Base-by-base conservation (phyloP, 2,113 vertebrate genomes). In the Psittacula cyanocephala region DNA sequence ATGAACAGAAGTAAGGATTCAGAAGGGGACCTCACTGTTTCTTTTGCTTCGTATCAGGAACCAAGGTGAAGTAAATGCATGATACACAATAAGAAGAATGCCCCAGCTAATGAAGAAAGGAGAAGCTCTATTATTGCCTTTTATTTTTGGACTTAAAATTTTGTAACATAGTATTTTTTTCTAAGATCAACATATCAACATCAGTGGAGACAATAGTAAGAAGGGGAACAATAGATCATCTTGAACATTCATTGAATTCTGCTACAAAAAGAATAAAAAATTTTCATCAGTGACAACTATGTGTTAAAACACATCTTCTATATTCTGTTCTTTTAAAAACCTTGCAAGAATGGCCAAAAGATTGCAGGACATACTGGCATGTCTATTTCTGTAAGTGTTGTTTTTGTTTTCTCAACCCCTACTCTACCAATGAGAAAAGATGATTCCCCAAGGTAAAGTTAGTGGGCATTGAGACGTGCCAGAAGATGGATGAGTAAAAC, bases 401-500 rank as follows among this genome's bases (percentile, higher is more conserved):
- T 65, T 95, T 95, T 86, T 95, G 46, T 83, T 95, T 93, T 88
- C 82, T 82, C 77, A 67, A 11, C 13, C 37, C 52, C 52, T 62
- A 0, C 31, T 90, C 94, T 76, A 92, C 55, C 83, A 86, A 2
- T 81, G 77, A 46, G 44, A 96, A 95, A 68, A 0, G 13, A 53
- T 22, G 22, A 93, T 83, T 96, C 49, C 91, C 90, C 72, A 93
- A 37, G 62, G 95, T 80, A 87, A 92, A 81, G 69, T 62, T 52
- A 60, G 65, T 10, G 0, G 84, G 86, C 57, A 3, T 28, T 84
- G 77, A 49, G 83, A 86, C 1, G 7, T 92, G 90, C 65, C 86
- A 86, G 86, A 65, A 85, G 83, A 92, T 84, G 93, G 83, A 74
- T 83, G 82, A 96, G 64, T 95, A 92, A 96, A 96, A 84, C 52